These are phyloP conservation scores for Ellobium chinense DNA, from an alignment of 2,888 invertebrate genomes.

Conservation along the genomic window DNA sequence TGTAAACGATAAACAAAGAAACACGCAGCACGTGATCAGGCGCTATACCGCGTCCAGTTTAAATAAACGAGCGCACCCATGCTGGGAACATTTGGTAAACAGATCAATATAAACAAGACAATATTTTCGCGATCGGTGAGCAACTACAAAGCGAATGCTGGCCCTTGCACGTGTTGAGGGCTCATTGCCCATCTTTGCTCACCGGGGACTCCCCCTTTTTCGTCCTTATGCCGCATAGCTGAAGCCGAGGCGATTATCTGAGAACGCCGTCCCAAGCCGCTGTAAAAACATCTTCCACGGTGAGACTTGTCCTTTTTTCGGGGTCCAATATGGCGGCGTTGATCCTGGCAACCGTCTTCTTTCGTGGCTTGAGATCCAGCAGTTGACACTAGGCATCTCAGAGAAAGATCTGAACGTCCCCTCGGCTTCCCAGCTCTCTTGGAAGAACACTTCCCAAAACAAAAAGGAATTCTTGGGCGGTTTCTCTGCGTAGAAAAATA, in stretches of 20 bases:
- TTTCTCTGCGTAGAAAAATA: slow-evolving; percentile 8
- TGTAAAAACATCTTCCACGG: not conserved
- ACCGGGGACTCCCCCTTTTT: not conserved
- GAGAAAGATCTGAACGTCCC: not conserved
- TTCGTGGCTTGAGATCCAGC: not conserved
- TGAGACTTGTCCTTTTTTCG: not conserved
- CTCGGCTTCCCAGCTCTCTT: not conserved
- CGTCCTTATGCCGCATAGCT: not conserved
- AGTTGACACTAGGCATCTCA: slow-evolving; percentile 9
- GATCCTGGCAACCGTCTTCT: not conserved
- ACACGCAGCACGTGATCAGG: slow-evolving; percentile 20
- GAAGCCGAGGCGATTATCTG: not conserved
- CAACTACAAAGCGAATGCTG: slow-evolving; percentile 23
- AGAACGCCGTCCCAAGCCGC: not conserved
- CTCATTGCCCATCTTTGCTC: not conserved
- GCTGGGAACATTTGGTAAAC: slow-evolving; percentile 14
- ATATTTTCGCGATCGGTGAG: slow-evolving; percentile 28
- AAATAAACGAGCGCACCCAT: slow-evolving; percentile 24
- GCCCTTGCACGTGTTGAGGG: not conserved
- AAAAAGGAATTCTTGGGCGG: not conserved
- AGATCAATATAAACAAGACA: slow-evolving; percentile 36
- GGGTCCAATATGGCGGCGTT: not conserved
- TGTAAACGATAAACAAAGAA: slow-evolving; percentile 23
- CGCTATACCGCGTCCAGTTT: not conserved
- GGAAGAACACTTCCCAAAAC: not conserved